A percentile compares a stretch with the other conserved stretches of the same genome.
Conservation (phyloP, 2,797 vertebrate species). For the Otolemur crassicaudatus region DNA sequence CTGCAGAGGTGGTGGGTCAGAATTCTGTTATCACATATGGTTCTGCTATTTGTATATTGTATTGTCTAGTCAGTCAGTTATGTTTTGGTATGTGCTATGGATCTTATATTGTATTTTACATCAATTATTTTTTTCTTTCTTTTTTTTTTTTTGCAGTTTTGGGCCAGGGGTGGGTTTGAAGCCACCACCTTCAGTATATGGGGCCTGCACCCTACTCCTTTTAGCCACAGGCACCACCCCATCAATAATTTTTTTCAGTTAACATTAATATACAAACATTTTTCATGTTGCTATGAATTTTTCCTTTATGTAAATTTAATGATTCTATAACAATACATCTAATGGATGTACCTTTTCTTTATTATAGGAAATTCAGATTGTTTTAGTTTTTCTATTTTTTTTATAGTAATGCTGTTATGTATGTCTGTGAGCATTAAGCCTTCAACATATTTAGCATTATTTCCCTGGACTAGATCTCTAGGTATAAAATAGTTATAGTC, state of each 20-base stretch:
- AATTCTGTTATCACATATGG: neutral
- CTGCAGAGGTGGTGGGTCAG: too few species aligned
- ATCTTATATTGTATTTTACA: neutral
- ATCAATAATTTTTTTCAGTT: neutral
- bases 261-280: neutral
- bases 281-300: neutral
- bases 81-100: neutral
- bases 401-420: neutral
- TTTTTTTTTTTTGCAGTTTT: too few species aligned
- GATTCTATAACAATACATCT: neutral
- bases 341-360: neutral
- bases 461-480: neutral
- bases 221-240: too few species aligned
- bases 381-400: neutral
- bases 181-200: too few species aligned
- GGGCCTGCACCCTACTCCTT: too few species aligned
- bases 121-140: neutral
- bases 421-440: neutral
- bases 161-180: too few species aligned
- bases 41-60: neutral
- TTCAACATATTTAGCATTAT: neutral
- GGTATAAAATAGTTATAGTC: neutral
- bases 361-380: neutral
- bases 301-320: neutral
- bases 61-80: neutral